Percentiles rank a stretch among this genome's conserved stretches.
Evolutionary conservation across 2,888 invertebrate species (phyloP).

Genomic region (Himalopsyche tibetana): DNA sequence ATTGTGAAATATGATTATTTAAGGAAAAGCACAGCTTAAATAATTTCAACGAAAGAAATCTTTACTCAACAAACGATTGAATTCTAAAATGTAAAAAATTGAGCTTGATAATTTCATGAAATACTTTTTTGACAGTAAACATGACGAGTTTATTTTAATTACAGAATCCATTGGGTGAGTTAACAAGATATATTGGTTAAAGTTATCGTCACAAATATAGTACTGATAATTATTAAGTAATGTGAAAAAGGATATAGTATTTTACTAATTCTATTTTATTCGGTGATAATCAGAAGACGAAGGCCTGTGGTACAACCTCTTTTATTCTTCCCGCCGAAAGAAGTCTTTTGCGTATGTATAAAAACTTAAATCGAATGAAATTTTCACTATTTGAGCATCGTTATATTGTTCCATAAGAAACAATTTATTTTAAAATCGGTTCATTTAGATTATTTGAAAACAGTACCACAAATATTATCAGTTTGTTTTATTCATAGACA

Average conservation of each 20-base stretch:
- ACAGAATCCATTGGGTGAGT: too few species aligned
- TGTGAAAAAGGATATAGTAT: too few species aligned
- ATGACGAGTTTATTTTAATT: too few species aligned
- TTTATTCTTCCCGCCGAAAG: neutral
- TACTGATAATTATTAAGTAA: too few species aligned
- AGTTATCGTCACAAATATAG: too few species aligned
- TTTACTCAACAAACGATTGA: too few species aligned
- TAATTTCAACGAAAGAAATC: neutral
- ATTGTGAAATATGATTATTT: too few species aligned
- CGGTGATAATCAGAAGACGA: neutral
- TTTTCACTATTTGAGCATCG: slow-evolving; percentile 59
- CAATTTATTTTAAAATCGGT: slow-evolving; percentile 27
- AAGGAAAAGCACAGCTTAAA: neutral
- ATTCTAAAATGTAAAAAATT: too few species aligned
- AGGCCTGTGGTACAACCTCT: neutral
- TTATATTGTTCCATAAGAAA: slow-evolving; percentile 53
- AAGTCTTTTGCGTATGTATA: neutral
- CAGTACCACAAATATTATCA: slow-evolving; percentile 56
- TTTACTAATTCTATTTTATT: neutral
- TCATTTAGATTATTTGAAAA: slow-evolving; percentile 28
- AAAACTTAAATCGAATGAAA: slow-evolving; percentile 57
- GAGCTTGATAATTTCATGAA: too few species aligned
- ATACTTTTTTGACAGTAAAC: too few species aligned
- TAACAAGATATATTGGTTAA: too few species aligned
- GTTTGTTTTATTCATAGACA: slow-evolving; percentile 51